Evolutionary conservation across 2,113 vertebrate species (phyloP).

Genomic region (Hiodon tergisus): DNA sequence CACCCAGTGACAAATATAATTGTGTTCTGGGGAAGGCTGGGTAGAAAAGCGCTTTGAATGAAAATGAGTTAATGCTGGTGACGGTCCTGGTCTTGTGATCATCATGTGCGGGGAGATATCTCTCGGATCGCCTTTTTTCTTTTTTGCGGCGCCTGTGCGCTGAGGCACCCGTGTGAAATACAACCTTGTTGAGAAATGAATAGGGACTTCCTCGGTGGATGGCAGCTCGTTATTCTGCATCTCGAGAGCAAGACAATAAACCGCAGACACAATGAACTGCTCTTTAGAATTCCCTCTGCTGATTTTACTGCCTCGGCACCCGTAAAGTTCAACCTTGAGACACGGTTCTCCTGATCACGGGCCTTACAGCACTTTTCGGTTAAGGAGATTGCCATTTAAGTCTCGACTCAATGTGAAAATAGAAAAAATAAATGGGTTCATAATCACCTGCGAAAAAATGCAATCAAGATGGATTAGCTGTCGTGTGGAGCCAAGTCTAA

Average conservation of each 20-base stretch:
- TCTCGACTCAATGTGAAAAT: conserved; percentile 1
- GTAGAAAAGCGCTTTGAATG: conserved; percentile 4
- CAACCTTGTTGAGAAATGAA: conserved; percentile 50
- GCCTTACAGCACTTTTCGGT: not conserved
- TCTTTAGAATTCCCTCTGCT: conserved; percentile 50
- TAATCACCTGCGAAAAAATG: too few relatives aligned
- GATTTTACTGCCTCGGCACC: conserved; percentile 51
- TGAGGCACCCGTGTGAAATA: conserved; percentile 44
- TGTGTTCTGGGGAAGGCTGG: not conserved
- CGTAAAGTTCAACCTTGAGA: conserved; percentile 68
- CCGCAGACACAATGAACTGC: conserved; percentile 52
- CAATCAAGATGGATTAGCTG: too few relatives aligned
- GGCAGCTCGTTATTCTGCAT: conserved; percentile 62
- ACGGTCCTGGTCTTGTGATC: not conserved
- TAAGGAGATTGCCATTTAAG: not conserved
- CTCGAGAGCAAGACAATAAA: conserved; percentile 58
- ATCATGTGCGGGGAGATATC: conserved; percentile 27
- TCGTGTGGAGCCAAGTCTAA: not conserved
- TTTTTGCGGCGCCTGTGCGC: conserved; percentile 4
- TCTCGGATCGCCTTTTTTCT: conserved; percentile 4
- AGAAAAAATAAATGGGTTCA: too few relatives aligned
- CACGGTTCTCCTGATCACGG: not conserved
- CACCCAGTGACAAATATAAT: not conserved
- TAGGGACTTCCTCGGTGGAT: conserved; percentile 42
- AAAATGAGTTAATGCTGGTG: not conserved